Evolutionary conservation across 2,888 invertebrate species (phyloP).

Genomic region (Anagyrus pseudococci): DNA sequence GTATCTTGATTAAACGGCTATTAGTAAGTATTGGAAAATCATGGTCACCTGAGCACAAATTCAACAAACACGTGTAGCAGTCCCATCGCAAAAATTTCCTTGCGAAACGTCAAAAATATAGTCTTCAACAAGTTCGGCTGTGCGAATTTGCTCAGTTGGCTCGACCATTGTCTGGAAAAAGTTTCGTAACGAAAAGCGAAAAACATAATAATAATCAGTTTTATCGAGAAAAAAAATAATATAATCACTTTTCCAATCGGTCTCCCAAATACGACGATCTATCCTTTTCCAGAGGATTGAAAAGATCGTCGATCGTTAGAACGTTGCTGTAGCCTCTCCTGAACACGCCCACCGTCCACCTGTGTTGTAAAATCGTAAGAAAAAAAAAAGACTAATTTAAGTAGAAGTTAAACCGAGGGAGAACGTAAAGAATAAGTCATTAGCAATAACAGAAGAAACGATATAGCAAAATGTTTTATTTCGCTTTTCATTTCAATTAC

Average conservation of each 20-base stretch:
- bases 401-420: too few species aligned
- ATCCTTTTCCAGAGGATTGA: slow-evolving; percentile 73
- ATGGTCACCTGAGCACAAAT: slow-evolving; percentile 48
- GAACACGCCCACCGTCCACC: slow-evolving; percentile 82
- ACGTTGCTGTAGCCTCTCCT: slow-evolving; percentile 76
- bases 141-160: slow-evolving; percentile 58
- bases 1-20: too few species aligned
- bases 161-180: slow-evolving; percentile 62
- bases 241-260: slow-evolving; percentile 68
- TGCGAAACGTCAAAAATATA: slow-evolving; percentile 60
- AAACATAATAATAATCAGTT: neutral
- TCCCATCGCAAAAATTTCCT: slow-evolving; percentile 60
- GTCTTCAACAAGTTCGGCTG: slow-evolving; percentile 62
- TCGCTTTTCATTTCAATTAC: too few species aligned
- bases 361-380: slow-evolving; percentile 51
- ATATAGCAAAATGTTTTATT: too few species aligned
- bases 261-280: slow-evolving; percentile 74
- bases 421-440: too few species aligned
- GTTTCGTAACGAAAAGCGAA: neutral
- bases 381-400: too few species aligned
- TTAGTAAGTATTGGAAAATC: too few species aligned
- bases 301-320: slow-evolving; percentile 77
- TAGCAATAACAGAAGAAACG: too few species aligned
- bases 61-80: slow-evolving; percentile 61
- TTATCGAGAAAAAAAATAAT: neutral